These are phyloP conservation scores for Eurystomus glaucurus DNA, from an alignment of 2,797 vertebrate species.

Conservation along the genomic window DNA sequence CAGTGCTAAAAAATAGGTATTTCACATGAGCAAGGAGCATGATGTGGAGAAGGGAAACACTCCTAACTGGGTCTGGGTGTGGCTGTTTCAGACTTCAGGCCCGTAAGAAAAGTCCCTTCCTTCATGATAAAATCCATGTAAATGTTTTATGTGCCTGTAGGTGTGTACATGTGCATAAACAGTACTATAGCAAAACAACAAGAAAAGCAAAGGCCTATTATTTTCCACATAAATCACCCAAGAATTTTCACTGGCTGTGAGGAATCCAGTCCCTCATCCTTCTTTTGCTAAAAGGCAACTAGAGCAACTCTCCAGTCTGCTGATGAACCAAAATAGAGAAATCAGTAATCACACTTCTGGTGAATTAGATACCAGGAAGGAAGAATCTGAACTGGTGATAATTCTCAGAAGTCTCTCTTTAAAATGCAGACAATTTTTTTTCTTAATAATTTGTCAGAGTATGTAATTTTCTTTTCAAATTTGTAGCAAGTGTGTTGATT, in stretches of 20 bases:
- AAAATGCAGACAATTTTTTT: not conserved
- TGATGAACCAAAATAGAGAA: not conserved
- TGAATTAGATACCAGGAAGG: not conserved
- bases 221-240: not conserved
- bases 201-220: not conserved
- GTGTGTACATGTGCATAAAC: not conserved
- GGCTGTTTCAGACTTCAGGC: not conserved
- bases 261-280: not conserved
- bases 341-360: not conserved
- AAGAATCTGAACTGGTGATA: not conserved
- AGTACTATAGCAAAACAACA: not conserved
- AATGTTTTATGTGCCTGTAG: not conserved
- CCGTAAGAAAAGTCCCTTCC: not conserved
- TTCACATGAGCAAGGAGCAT: not conserved
- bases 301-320: not conserved
- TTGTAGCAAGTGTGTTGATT: not conserved
- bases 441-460: not conserved
- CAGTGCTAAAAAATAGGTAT: not conserved
- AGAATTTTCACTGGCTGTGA: not conserved
- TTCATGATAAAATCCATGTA: not conserved
- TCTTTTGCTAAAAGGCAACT: not conserved
- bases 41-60: not conserved
- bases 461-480: not conserved
- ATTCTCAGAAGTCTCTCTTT: not conserved
- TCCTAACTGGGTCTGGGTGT: accelerated